A percentile compares a stretch with the other conserved stretches of the same genome.
Conservation (phyloP, 2,888 invertebrate genomes). For the Tenthredo scrophulariae region DNA sequence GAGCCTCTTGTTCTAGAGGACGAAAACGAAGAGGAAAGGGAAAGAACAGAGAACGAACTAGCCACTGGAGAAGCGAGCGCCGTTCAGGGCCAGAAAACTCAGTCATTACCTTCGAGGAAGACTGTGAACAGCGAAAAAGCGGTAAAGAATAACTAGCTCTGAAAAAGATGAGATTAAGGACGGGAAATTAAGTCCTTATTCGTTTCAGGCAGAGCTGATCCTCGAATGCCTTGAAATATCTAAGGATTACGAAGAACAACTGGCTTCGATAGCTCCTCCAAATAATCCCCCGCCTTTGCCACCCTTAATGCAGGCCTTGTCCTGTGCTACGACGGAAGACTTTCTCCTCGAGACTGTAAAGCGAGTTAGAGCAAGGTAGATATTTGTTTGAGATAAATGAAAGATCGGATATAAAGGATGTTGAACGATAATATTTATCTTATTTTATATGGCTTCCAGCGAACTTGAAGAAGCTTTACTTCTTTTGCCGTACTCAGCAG, state of each 20-base stretch:
- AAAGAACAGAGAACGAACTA: slow-evolving; percentile 85
- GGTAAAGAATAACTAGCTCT: slow-evolving; percentile 80
- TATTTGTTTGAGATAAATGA: slow-evolving; percentile 25
- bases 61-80: slow-evolving; percentile 87
- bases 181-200: background rate
- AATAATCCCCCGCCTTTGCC: slow-evolving; percentile 83
- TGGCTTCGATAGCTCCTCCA: slow-evolving; percentile 80
- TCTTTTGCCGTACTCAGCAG: slow-evolving; percentile 90
- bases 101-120: slow-evolving; percentile 92
- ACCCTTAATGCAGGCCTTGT: slow-evolving; percentile 90
- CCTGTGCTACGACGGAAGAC: slow-evolving; percentile 86
- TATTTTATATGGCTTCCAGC: slow-evolving; percentile 79
- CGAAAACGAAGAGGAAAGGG: slow-evolving; percentile 90
- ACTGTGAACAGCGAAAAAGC: slow-evolving; percentile 93
- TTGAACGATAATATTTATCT: slow-evolving; percentile 6
- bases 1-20: slow-evolving; percentile 97
- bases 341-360: slow-evolving; percentile 90
- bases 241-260: slow-evolving; percentile 82
- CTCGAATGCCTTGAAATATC: slow-evolving; percentile 93
- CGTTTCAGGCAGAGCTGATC: slow-evolving; percentile 89
- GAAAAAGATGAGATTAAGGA: slow-evolving; percentile 1
- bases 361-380: slow-evolving; percentile 89
- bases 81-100: slow-evolving; percentile 86
- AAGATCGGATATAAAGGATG: background rate
- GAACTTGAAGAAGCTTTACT: slow-evolving; percentile 95